Base-by-base conservation (phyloP, 2,888 invertebrate species). In the Euproctis similis region DNA sequence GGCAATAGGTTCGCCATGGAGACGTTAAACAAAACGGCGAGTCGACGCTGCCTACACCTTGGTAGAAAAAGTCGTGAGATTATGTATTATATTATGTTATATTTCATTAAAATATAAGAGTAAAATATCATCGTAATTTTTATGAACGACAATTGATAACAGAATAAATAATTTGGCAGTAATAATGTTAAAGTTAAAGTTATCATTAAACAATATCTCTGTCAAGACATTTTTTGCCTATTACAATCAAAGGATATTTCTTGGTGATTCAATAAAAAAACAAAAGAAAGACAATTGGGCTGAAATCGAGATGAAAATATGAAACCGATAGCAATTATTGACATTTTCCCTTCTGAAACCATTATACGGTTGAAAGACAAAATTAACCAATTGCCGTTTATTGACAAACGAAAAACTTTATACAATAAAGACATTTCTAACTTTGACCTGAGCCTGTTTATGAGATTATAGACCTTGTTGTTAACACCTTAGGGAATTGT, bases 361-460 rank as follows among this genome's bases (percentile, higher is more conserved):
- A 46, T 49, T 45, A 35, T 20, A 29, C 30, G 23, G 28, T 19
- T 35, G 31, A 49, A 21, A 24, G 27, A 8, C n/a, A 24, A 46
- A 46, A 49, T 46, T 39, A 46, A 46, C 39, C 42, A 46, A 46
- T 42, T 24, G 24, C 27, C 30, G 17, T 33, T 33, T 45, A 39
- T 46, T 45, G 39, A 35, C 31, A 49, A 49, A 49, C 36, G 36
- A 31, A 39, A 34, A 39, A 46, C 28, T 39, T 46, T 39, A 28
- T 22, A 41, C 32, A 48, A 46, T 46, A 46, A 32, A 49, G 39
- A 39, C 35, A 32, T 47, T 39, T 34, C 31, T 13, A 26, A 35
- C 31, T 30, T 34, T 16, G 23, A 23, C 31, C n/a, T 13, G 6
- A 11, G 26, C 21, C 24, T 16, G n/a, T 13, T 9, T 28, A 32